Evolutionary conservation across 2,113 vertebrate species (phyloP), one percentile per base, ranked within the genome.

Genomic region (Helogale parvula): DNA sequence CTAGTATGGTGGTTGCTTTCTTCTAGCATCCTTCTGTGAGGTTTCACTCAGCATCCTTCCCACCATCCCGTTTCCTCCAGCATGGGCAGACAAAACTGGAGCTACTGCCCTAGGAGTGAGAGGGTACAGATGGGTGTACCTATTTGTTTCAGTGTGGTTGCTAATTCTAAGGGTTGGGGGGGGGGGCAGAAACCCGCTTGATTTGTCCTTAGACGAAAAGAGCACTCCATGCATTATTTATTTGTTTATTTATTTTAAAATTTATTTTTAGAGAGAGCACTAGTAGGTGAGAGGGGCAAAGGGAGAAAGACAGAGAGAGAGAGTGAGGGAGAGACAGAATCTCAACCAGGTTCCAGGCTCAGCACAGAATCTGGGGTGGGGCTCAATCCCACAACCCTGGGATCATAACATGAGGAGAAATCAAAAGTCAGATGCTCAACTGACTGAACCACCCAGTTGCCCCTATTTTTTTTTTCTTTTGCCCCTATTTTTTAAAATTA

Each of bases 151-250:
- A 45, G 27, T 7, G 41, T 3, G 35, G 19, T 68, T 52, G 63
- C 15, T 19, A 47, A 94, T 69, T 72, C 35, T 71, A 72, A 82
- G 74, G 41, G 79, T 4, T n/a, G 35, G 41, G 19, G 74, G 35
- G 47, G 2, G n/a, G 10, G 17, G 4, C 11, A 38, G 63, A 54
- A 89, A 68, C 9, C 15, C 14, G 80, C 11, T 14, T 60, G 81
- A 29, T 60, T 92, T 52, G 29, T 38, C 25, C 9, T 17, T 84
- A 84, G 68, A 92, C 2, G 41, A 85, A 96, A 89, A 52, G 54
- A 50, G 1, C 0, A 41, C 5, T 57, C 10, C 11, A 29, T 35
- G 54, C 41, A 2, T 33, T 89, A 77, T 93, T 27, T 63, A 50
- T 50, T 50, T 47, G 10, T 47, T 13, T 31, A 50, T 50, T 50